phyloP scores from a whole-genome alignment of 2,797 vertebrate species.

The Girardinus metallicus region DNA sequence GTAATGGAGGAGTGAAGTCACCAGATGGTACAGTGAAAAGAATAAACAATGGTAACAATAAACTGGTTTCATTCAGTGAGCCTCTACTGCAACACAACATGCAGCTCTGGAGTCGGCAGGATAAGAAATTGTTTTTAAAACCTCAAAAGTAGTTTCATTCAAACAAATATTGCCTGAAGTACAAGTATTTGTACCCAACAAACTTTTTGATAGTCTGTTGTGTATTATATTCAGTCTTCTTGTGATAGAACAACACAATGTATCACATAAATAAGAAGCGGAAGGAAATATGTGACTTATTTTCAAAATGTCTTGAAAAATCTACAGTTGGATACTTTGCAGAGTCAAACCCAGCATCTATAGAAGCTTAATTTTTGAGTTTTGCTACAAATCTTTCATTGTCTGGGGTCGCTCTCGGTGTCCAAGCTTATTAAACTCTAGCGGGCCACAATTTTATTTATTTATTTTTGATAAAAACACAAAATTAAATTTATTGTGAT shows the following conservation, averaged over 20 bases:
- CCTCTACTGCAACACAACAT: slow-evolving; percentile 12
- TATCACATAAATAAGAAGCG: neutral
- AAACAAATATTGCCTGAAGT: slow-evolving; percentile 1
- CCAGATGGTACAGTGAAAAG: slow-evolving; percentile 76
- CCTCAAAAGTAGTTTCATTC: neutral
- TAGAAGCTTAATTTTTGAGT: neutral
- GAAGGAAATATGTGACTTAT: neutral
- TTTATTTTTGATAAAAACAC: too few relatives aligned
- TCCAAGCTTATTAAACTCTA: too few relatives aligned
- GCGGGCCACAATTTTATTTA: too few relatives aligned
- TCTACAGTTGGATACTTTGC: neutral
- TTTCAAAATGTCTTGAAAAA: neutral
- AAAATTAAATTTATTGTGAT: too few relatives aligned
- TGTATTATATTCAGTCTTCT: neutral
- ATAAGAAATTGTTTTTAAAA: neutral
- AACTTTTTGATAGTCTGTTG: neutral
- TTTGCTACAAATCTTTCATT: neutral
- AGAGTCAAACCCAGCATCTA: neutral
- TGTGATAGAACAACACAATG: neutral
- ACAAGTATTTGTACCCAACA: neutral
- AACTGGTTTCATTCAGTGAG: slow-evolving; percentile 59
- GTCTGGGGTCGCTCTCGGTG: too few relatives aligned
- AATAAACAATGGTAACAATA: slow-evolving; percentile 74
- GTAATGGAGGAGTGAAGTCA: slow-evolving; percentile 46
- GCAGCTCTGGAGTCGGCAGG: slow-evolving; percentile 8